Percentiles rank a stretch among this genome's conserved stretches.
Conservation (phyloP, 2,888 invertebrate genomes). For the Polia nebulosa region DNA sequence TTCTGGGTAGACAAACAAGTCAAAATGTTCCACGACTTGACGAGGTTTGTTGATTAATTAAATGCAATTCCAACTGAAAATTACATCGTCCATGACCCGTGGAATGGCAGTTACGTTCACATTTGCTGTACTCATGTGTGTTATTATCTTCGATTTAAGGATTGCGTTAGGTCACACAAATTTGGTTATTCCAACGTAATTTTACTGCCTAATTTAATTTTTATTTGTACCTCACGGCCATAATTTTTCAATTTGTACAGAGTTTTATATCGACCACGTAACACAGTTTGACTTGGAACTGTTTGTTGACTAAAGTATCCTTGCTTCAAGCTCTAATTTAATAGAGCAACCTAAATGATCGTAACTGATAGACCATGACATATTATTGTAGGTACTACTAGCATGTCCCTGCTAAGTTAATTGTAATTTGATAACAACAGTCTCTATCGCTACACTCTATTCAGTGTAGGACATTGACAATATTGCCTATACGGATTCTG, state of each 20-base stretch:
- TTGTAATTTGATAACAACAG: constrained; percentile 49
- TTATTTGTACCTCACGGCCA: constrained; percentile 11
- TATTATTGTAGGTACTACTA: constrained; percentile 42
- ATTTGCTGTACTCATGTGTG: constrained; percentile 44
- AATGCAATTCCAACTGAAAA: constrained; percentile 35
- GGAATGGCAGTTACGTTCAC: constrained; percentile 49
- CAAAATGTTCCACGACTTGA: constrained; percentile 9
- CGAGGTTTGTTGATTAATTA: constrained; percentile 18
- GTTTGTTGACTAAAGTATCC: constrained; percentile 16
- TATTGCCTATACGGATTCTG: not conserved
- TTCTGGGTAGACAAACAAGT: constrained; percentile 18
- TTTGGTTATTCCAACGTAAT: constrained; percentile 12
- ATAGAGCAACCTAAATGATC: constrained; percentile 27
- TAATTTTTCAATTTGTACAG: constrained; percentile 7
- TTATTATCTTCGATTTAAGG: constrained; percentile 44
- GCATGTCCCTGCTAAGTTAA: constrained; percentile 40
- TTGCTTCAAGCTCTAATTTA: constrained; percentile 29
- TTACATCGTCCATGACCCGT: constrained; percentile 55
- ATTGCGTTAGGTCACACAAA: constrained; percentile 3
- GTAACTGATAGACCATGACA: constrained; percentile 48
- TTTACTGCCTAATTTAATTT: constrained; percentile 17
- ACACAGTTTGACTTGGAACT: not conserved
- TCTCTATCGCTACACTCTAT: constrained; percentile 41
- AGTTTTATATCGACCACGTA: constrained; percentile 17
- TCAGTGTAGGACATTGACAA: constrained; percentile 39